A percentile compares a stretch with the other conserved stretches of the same genome.
Conservation (phyloP, 1,140 invertebrate genomes). For the Listronotus bonariensis region DNA sequence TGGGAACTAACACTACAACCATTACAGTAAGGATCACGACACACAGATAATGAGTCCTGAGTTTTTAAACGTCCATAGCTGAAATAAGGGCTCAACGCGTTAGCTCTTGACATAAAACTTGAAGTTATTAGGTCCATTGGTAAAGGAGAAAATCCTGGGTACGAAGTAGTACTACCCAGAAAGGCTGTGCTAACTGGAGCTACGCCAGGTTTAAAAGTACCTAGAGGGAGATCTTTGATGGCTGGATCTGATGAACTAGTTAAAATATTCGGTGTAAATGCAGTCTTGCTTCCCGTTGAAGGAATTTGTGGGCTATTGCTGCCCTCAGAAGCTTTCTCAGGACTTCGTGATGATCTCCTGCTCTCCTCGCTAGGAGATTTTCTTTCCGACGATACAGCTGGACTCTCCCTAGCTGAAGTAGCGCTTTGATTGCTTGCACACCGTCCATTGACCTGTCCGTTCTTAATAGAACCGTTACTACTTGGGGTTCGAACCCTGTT, state of each 20-base stretch:
- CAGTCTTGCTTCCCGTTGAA: slow-evolving; percentile 49
- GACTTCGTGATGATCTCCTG: slow-evolving; percentile 35
- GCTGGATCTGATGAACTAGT: slow-evolving; percentile 61
- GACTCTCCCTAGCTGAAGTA: slow-evolving; percentile 63
- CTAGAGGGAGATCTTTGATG: slow-evolving; percentile 67
- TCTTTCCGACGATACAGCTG: slow-evolving; percentile 45
- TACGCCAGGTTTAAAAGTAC: slow-evolving; percentile 66
- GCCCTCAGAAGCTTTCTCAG: slow-evolving; percentile 52
- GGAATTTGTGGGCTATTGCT: slow-evolving; percentile 53
- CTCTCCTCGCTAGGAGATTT: slow-evolving; percentile 54
- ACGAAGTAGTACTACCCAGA: slow-evolving; percentile 59
- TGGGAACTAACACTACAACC: slow-evolving; percentile 87
- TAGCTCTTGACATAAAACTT: slow-evolving; percentile 70
- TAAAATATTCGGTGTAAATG: slow-evolving; percentile 60
- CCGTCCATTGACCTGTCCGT: slow-evolving; percentile 58
- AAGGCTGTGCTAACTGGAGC: slow-evolving; percentile 63
- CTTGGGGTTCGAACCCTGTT: slow-evolving; percentile 63
- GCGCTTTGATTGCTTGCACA: slow-evolving; percentile 69
- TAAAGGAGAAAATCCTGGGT: slow-evolving; percentile 56
- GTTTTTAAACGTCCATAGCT: slow-evolving; percentile 74
- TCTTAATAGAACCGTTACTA: slow-evolving; percentile 49
- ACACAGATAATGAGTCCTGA: slow-evolving; percentile 67
- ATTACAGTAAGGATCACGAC: slow-evolving; percentile 89
- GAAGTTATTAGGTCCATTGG: slow-evolving; percentile 75
- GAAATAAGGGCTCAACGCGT: slow-evolving; percentile 70